Evolutionary conservation across 2,113 vertebrate genomes (phyloP), one percentile per base, ranked within the genome.

Genomic region (Oreamnos americanus): DNA sequence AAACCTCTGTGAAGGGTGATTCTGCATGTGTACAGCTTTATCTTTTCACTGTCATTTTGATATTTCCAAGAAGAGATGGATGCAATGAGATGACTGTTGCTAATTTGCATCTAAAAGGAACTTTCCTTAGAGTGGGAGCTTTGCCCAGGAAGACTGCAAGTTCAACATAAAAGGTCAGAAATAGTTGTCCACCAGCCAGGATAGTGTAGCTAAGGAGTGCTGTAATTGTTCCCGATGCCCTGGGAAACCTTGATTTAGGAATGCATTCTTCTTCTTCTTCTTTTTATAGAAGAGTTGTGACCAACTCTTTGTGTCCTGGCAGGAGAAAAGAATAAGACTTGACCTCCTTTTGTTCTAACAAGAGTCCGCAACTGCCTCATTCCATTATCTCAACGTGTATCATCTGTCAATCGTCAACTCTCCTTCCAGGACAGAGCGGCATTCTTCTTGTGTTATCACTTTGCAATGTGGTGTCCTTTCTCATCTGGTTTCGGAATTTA

Each of bases 401-500:
- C 94, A 96, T 78, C 91, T 49, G 71, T 98, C 98, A 98, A 3
- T 90, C 90, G 1, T 78, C 98, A 96, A 13, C 79, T 58, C 76
- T 79, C 94, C 93, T 94, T 97, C 90, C 88, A 96, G 85, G 93
- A 97, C 7, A 95, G 97, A 98, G 94, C 95, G 87, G 81, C 83
- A 13, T 93, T 86, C 92, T 96, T 74, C 57, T 67, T 53, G 62
- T 71, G 87, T 71, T 98, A 92, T 55, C 82, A 62, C 81, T 97
- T 93, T 76, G 57, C 88, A 94, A 0, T 76, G 53, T 53, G 57
- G 11, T 95, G 49, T 90, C 21, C 26, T 98, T 98, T 98, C 96
- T 97, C 96, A 81, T 95, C 60, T 67, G 95, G n/a, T 94, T 91
- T 92, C 23, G 26, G 88, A 97, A 96, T 96, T 96, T 98, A 97